These are phyloP conservation scores for Donacobius atricapilla DNA, from an alignment of 2,113 vertebrate genomes.

Conservation along the genomic window DNA sequence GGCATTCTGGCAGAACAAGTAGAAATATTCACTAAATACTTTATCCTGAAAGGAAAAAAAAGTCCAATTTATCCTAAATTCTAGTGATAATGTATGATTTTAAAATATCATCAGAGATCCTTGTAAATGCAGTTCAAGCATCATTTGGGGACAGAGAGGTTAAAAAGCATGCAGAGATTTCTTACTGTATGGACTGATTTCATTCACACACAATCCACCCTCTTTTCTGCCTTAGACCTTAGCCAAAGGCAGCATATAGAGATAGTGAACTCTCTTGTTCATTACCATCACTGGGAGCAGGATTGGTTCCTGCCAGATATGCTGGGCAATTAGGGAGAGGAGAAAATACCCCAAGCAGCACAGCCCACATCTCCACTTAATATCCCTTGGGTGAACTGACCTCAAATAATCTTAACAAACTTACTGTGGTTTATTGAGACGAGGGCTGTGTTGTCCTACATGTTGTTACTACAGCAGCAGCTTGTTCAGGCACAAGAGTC, in stretches of 20 bases:
- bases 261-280: background rate
- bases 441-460: rapidly evolving
- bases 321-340: background rate
- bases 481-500: background rate
- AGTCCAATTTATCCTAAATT: background rate
- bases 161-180: background rate
- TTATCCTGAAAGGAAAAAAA: background rate
- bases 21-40: background rate
- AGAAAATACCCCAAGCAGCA: background rate
- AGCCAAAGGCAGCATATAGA: background rate
- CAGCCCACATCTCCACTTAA: background rate
- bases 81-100: background rate
- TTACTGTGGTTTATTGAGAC: background rate
- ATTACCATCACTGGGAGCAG: background rate
- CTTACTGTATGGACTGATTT: background rate
- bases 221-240: background rate
- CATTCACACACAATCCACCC: background rate
- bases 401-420: background rate
- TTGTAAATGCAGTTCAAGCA: background rate
- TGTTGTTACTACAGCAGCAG: rapidly evolving
- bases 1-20: background rate
- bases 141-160: background rate
- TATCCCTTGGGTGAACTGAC: background rate
- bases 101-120: background rate
- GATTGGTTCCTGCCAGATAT: background rate